phyloP scores from a whole-genome alignment of 2,888 invertebrate species.

The Drosophila anceps region DNA sequence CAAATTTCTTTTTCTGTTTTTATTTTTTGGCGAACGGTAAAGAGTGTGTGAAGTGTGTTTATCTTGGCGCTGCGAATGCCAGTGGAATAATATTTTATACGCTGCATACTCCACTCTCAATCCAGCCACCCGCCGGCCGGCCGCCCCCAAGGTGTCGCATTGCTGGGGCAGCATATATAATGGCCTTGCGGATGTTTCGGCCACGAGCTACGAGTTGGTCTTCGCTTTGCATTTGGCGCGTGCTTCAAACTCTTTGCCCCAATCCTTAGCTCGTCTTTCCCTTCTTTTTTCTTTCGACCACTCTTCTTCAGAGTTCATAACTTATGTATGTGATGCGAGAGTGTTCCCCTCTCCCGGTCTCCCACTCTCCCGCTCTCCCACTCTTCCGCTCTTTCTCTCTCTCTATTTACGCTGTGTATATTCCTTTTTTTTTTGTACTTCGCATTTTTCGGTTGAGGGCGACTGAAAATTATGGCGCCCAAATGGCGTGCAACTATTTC shows the following conservation, averaged over 20 bases:
- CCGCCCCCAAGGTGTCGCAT: conserved; percentile 33
- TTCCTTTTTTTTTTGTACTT: background rate
- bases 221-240: conserved; percentile 54
- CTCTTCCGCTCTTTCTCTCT: background rate
- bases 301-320: conserved; percentile 47
- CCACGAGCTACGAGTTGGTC: conserved; percentile 1
- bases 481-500: conserved; percentile 59
- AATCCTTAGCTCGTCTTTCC: conserved; percentile 5
- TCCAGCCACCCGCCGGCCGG: background rate
- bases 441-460: conserved; percentile 1
- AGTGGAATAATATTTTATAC: conserved; percentile 48
- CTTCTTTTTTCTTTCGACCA: conserved; percentile 18
- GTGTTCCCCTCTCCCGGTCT: background rate
- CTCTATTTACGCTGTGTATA: background rate
- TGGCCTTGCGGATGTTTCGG: conserved; percentile 26
- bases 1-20: background rate
- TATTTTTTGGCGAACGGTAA: background rate
- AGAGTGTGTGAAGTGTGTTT: conserved; percentile 40
- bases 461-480: conserved; percentile 55
- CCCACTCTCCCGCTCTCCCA: background rate
- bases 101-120: conserved; percentile 14
- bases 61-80: conserved; percentile 43
- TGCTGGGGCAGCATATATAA: conserved; percentile 42
- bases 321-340: conserved; percentile 54
- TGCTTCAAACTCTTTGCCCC: conserved; percentile 35